phyloP scores from a whole-genome alignment of 2,113 vertebrate species.

The Nerophis ophidion region DNA sequence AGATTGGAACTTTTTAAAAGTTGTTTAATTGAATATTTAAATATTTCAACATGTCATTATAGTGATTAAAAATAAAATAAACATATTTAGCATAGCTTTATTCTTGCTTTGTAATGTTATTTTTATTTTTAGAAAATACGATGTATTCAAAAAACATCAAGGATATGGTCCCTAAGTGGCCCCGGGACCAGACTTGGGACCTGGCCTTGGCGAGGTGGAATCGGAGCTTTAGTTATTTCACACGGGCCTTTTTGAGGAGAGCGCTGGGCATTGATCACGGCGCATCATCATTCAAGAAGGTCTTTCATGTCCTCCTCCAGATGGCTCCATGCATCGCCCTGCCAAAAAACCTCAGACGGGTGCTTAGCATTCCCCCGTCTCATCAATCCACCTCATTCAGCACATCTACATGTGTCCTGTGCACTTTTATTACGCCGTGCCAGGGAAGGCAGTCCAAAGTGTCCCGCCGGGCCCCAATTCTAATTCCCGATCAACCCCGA shows the following conservation, averaged over 20 bases:
- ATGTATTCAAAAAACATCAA: too few species aligned
- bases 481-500: constrained; percentile 69
- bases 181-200: too few species aligned
- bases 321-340: constrained; percentile 61
- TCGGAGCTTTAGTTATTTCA: constrained; percentile 66
- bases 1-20: too few species aligned
- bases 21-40: too few species aligned
- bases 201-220: constrained; percentile 30
- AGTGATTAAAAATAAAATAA: too few species aligned
- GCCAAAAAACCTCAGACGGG: constrained; percentile 59
- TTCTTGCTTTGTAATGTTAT: too few species aligned
- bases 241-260: neutral
- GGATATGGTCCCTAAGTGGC: too few species aligned
- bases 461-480: constrained; percentile 49
- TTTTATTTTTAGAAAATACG: too few species aligned
- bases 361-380: constrained; percentile 62
- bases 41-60: too few species aligned
- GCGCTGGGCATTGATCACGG: constrained; percentile 64
- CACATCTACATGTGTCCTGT: constrained; percentile 27
- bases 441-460: constrained; percentile 26
- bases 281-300: constrained; percentile 65
- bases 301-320: constrained; percentile 69
- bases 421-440: constrained; percentile 32
- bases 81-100: too few species aligned
- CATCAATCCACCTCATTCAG: constrained; percentile 64